Evolutionary conservation across 2,797 vertebrate species (phyloP).

Genomic region (Neosilurus hyrtlii): DNA sequence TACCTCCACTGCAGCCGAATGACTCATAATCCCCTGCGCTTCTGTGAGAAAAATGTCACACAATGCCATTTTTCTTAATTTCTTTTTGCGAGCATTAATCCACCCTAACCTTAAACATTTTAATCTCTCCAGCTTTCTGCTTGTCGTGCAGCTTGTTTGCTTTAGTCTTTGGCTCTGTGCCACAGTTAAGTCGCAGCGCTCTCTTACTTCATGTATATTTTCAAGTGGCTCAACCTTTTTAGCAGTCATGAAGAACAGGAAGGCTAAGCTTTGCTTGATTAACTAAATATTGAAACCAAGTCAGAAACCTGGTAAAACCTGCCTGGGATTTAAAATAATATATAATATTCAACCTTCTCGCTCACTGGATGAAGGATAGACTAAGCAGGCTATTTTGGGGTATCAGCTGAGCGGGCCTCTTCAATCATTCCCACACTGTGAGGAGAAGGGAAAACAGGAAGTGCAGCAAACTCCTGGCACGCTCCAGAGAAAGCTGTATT

Average conservation of each 20-base stretch:
- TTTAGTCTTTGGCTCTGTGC: conserved; percentile 3
- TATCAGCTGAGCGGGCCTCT: conserved; percentile 50
- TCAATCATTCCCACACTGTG: conserved; percentile 66
- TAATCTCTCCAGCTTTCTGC: not conserved
- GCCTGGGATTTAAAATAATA: not conserved
- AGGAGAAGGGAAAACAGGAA: conserved; percentile 71
- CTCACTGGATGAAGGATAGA: not conserved
- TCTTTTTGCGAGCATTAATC: not conserved
- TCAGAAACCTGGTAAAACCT: conserved; percentile 7
- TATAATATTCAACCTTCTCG: not conserved
- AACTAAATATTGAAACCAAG: not conserved
- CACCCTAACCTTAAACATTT: conserved; percentile 23
- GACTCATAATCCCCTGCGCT: conserved; percentile 23
- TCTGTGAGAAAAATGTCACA: conserved; percentile 23
- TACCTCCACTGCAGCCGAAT: conserved; percentile 50
- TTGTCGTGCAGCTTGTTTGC: conserved; percentile 37
- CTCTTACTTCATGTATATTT: conserved; percentile 6
- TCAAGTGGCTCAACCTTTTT: not conserved
- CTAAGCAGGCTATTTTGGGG: not conserved
- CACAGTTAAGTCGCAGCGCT: not conserved
- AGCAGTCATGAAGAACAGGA: not conserved
- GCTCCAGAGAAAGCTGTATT: conserved; percentile 26
- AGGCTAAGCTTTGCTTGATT: not conserved
- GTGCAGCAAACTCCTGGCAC: conserved; percentile 24
- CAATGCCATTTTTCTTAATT: conserved; percentile 21